These are phyloP conservation scores for Tachysurus vachellii DNA, from an alignment of 2,113 vertebrate genomes.

Conservation along the genomic window DNA sequence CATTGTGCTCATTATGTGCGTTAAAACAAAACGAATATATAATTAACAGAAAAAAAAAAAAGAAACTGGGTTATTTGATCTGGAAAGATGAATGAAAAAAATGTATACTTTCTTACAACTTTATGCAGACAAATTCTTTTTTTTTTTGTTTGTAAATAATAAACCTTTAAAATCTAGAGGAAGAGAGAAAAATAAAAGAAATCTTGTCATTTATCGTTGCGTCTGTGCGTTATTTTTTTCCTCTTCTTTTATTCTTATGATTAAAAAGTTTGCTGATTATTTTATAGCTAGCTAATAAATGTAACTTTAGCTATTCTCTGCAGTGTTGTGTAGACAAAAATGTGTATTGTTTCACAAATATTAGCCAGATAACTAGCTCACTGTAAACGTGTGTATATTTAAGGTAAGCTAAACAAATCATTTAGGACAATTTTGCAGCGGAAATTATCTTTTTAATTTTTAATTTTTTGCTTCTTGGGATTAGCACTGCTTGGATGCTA, in stretches of 20 bases:
- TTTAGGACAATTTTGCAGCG: neutral
- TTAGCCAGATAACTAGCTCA: neutral
- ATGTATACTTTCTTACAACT: conserved; percentile 82
- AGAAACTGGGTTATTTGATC: conserved; percentile 69
- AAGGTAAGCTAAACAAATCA: neutral
- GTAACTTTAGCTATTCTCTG: neutral
- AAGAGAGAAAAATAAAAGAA: conserved; percentile 74
- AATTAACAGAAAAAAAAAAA: conserved; percentile 57
- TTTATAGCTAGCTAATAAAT: neutral
- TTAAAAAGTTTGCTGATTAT: neutral
- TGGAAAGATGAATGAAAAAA: conserved; percentile 70
- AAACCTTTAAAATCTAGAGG: conserved; percentile 81
- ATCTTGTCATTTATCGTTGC: conserved; percentile 74
- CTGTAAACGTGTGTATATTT: neutral
- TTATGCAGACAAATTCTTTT: conserved; percentile 81
- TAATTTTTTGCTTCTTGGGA: neutral
- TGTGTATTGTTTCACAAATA: neutral
- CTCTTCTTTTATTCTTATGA: neutral
- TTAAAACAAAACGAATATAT: conserved; percentile 23
- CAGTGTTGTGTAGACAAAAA: neutral
- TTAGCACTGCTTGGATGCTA: neutral
- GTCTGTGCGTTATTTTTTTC: conserved; percentile 57
- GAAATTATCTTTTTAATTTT: neutral
- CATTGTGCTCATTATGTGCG: conserved; percentile 68
- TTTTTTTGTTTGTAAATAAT: conserved; percentile 81